Evolutionary conservation across 2,797 vertebrate genomes (phyloP).

Genomic region (Sebastes cheni): DNA sequence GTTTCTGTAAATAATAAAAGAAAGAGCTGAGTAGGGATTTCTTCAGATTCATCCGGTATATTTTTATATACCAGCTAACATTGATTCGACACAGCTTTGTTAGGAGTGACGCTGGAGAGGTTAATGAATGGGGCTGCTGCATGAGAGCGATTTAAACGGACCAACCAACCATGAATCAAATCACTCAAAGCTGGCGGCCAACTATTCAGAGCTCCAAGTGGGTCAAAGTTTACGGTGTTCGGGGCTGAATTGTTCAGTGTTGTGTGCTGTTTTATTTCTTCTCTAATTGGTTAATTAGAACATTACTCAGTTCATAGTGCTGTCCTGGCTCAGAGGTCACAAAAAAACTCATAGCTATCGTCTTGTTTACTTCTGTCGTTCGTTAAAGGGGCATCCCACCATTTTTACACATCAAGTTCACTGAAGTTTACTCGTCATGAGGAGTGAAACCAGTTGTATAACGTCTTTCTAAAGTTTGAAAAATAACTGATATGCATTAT

Average conservation of each 20-base stretch:
- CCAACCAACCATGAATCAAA: conserved; percentile 2
- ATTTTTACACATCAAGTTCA: neutral
- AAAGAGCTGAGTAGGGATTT: conserved; percentile 5
- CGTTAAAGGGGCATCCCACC: neutral
- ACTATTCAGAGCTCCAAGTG: conserved; percentile 25
- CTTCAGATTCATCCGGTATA: neutral
- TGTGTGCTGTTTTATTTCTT: conserved; percentile 4
- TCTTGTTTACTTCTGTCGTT: neutral
- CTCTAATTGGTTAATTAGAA: conserved; percentile 41
- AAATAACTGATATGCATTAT: neutral
- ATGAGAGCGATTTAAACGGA: conserved; percentile 18
- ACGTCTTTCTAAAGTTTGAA: neutral
- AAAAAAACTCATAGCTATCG: neutral
- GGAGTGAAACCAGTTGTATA: neutral
- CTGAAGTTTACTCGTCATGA: no score
- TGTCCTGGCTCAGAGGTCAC: conserved; percentile 5
- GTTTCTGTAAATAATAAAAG: conserved; percentile 77
- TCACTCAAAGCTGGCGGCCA: conserved; percentile 43
- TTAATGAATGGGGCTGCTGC: conserved; percentile 10
- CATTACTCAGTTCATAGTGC: neutral
- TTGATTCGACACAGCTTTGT: conserved; percentile 2
- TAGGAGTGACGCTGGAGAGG: neutral
- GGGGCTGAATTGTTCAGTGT: conserved; percentile 1
- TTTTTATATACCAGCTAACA: neutral
- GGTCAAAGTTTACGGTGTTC: conserved; percentile 41